Evolutionary conservation across 1,140 invertebrate species (phyloP).

Genomic region (Drosophila miranda): DNA sequence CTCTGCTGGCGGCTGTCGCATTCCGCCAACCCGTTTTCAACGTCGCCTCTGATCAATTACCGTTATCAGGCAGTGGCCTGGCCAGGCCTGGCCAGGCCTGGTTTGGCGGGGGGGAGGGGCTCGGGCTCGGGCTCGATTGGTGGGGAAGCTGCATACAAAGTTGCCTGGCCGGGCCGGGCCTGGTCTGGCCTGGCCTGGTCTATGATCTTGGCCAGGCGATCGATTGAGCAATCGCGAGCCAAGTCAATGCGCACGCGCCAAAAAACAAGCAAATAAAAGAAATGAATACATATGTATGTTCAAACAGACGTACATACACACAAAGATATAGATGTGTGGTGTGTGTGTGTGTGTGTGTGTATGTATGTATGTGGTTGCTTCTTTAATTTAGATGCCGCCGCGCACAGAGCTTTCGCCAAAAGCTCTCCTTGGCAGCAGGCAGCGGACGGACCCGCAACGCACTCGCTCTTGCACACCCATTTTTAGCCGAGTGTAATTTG

Average conservation of each 20-base stretch:
- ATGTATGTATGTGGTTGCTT: constrained; percentile 6
- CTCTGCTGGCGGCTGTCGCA: constrained; percentile 39
- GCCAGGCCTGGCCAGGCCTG: constrained; percentile 30
- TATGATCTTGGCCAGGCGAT: constrained; percentile 21
- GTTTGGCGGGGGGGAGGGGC: constrained; percentile 16
- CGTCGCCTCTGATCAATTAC: constrained; percentile 56
- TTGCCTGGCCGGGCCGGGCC: constrained; percentile 22
- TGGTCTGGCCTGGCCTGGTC: constrained; percentile 22
- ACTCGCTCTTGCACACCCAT: constrained; percentile 77
- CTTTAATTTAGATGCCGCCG: constrained; percentile 11
- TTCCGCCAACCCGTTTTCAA: constrained; percentile 71
- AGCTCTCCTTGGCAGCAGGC: constrained; percentile 37
- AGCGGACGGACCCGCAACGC: constrained; percentile 19
- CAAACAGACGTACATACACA: constrained; percentile 4
- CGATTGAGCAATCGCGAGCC: constrained; percentile 62
- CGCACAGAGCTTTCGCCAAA: constrained; percentile 49
- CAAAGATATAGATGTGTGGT: too few species aligned
- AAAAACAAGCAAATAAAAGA: constrained; percentile 14
- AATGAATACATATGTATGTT: too few species aligned
- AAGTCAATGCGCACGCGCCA: constrained; percentile 64
- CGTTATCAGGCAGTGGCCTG: constrained; percentile 62
- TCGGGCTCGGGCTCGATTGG: not conserved
- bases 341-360: too few species aligned
- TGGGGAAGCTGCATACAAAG: not conserved
- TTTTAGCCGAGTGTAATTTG: constrained; percentile 82